A percentile compares a stretch with the other conserved stretches of the same genome.
Conservation (phyloP, 2,888 invertebrate genomes). For the Podotricha telesiphe region DNA sequence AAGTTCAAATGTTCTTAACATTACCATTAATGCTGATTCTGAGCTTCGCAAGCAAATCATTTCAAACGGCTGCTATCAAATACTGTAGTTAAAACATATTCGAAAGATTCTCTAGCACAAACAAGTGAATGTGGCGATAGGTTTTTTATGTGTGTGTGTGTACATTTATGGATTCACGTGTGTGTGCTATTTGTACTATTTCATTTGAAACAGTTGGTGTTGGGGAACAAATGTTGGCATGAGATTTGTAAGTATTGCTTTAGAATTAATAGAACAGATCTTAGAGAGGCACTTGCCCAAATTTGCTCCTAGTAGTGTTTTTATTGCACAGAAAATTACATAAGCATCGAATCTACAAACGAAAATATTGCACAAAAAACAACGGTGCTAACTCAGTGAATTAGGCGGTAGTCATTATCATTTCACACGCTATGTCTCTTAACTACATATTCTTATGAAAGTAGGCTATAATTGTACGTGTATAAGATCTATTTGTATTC, state of each 20-base stretch:
- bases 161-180: conserved; percentile 53
- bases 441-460: conserved; percentile 80
- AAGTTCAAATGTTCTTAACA: conserved; percentile 37
- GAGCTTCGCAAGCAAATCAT: conserved; percentile 27
- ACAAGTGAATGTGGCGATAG: conserved; percentile 62
- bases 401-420: conserved; percentile 52
- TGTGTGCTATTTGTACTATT: conserved; percentile 66
- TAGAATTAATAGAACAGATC: conserved; percentile 56
- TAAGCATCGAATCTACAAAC: conserved; percentile 28
- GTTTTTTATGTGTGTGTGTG: conserved; percentile 57
- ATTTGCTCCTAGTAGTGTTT: conserved; percentile 43
- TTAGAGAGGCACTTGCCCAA: conserved; percentile 46
- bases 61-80: conserved; percentile 29
- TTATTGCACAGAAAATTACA: conserved; percentile 43
- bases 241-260: conserved; percentile 72
- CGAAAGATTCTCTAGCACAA: conserved; percentile 67
- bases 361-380: conserved; percentile 38
- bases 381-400: conserved; percentile 50
- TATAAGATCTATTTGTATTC: conserved; percentile 72
- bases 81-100: conserved; percentile 20
- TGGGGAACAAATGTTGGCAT: conserved; percentile 74
- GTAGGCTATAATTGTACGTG: conserved; percentile 76
- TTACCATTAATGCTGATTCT: conserved; percentile 31
- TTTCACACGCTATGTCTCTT: conserved; percentile 46
- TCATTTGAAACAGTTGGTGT: conserved; percentile 75